Conservation (phyloP, 2,797 vertebrate genomes). For the Oreortyx pictus region DNA sequence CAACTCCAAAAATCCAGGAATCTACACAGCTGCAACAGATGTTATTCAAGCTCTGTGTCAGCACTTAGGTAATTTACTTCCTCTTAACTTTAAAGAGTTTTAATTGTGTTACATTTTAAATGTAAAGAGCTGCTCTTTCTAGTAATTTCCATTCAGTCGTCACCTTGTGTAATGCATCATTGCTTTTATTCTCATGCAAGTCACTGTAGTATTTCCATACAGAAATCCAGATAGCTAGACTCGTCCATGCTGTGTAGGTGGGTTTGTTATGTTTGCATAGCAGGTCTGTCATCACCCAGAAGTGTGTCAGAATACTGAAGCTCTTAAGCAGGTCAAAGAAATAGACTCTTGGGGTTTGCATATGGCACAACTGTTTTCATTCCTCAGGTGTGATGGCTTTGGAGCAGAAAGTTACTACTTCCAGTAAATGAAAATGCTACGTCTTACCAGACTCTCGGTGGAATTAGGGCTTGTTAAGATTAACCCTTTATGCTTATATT, state of each 20-base stretch:
- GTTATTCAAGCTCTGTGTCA: slow-evolving; percentile 87
- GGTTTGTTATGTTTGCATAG: neutral
- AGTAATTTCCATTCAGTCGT: neutral
- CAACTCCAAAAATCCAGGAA: slow-evolving; percentile 92
- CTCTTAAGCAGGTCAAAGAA: neutral
- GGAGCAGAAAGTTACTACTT: neutral
- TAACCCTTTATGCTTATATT: neutral
- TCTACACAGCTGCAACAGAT: slow-evolving; percentile 88
- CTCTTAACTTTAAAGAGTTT: neutral
- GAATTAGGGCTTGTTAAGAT: neutral
- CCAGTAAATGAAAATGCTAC: neutral
- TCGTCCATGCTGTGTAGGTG: fast-evolving
- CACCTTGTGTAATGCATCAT: fast-evolving
- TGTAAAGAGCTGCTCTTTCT: neutral
- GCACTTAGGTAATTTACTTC: slow-evolving; percentile 83
- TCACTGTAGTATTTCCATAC: fast-evolving
- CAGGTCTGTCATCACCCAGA: neutral
- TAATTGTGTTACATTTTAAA: neutral
- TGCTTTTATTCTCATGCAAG: neutral
- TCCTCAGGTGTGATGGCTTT: neutral
- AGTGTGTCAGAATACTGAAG: neutral
- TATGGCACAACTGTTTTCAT: neutral
- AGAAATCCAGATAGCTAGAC: neutral
- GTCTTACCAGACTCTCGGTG: neutral
- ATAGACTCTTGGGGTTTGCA: neutral